Base-by-base conservation (phyloP, 2,797 vertebrate species). In the Phrynocephalus vlangalii region DNA sequence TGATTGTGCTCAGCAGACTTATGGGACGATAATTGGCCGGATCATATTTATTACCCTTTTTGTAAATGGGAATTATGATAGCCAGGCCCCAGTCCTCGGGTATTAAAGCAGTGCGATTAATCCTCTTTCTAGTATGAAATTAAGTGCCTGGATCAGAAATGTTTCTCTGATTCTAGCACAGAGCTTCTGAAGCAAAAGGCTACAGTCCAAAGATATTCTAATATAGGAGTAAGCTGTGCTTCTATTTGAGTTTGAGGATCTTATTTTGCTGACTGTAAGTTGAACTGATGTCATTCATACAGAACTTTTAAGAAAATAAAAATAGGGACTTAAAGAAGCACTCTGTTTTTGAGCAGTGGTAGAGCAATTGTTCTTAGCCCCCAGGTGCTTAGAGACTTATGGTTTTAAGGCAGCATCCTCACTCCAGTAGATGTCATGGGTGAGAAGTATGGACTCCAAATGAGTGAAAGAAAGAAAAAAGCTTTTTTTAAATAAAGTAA, bases 361-460 rank as follows among this genome's bases (percentile, higher is more conserved):
- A 56, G 52, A 13, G 52, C 52, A 63, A 5, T 18, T 63, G 60
- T 13, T 60, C 9, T 60, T 16, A 1, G 56, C 15, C 56, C 15
- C 56, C 56, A 60, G 3, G 20, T 66, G 56, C 38, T 86, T 18
- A 30, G 38, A 15, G 18, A 28, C 3, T 22, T 73, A 52, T 66
- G 20, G 52, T 16, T 75, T 18, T 3, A 22, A 56, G 2, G 26
- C 84, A 68, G 87, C 16, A 18, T 26, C 10, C 78, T 26, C 68
- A 86, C 26, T 15, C 22, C 24, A 71, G 44, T 67, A 56, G 72
- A 44, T 84, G 11, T 56, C 50, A 38, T 38, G 16, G 18, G 20
- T n/a, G 20, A 18, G n/a, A 85, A 85, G 38, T 72, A 28, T 86
- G 73, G 77, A 84, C 60, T 89, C n/a, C 2, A 92, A 84, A 73